A percentile compares a stretch with the other conserved stretches of the same genome.
Conservation (phyloP, 2,888 invertebrate species). For the Cantharis rufa region DNA sequence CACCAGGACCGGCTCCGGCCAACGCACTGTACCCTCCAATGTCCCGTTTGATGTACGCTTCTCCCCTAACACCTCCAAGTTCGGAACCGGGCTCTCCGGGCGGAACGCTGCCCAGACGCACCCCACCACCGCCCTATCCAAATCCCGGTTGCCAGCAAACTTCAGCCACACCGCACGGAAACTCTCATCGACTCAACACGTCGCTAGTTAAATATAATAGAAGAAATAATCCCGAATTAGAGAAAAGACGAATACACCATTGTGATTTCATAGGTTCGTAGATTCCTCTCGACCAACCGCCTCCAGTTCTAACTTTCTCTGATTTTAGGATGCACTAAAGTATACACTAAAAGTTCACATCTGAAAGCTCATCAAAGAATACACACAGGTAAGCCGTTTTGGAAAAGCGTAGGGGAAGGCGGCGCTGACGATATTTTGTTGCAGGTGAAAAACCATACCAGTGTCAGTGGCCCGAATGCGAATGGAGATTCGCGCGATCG, state of each 20-base stretch:
- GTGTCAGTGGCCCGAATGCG: slow-evolving; percentile 97
- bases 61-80: slow-evolving; percentile 84
- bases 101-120: slow-evolving; percentile 69
- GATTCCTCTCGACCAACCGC: neutral
- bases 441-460: slow-evolving; percentile 97
- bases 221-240: slow-evolving; percentile 94
- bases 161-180: slow-evolving; percentile 38
- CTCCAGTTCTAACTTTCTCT: slow-evolving; percentile 49
- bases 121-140: slow-evolving; percentile 79
- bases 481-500: slow-evolving; percentile 95
- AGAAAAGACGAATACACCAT: slow-evolving; percentile 93
- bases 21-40: slow-evolving; percentile 61
- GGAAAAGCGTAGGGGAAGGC: neutral
- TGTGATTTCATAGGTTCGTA: slow-evolving; percentile 90
- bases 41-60: slow-evolving; percentile 75
- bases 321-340: slow-evolving; percentile 88
- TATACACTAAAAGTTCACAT: slow-evolving; percentile 97
- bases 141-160: slow-evolving; percentile 57
- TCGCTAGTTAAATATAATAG: slow-evolving; percentile 78
- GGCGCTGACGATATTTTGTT: slow-evolving; percentile 44
- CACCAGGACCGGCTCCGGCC: slow-evolving; percentile 51
- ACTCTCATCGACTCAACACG: slow-evolving; percentile 45
- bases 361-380: slow-evolving; percentile 97
- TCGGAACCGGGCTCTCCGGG: slow-evolving; percentile 87
- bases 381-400: slow-evolving; percentile 80